These are phyloP conservation scores for Seira ritae DNA, from an alignment of 2,888 invertebrate genomes.

Conservation along the genomic window DNA sequence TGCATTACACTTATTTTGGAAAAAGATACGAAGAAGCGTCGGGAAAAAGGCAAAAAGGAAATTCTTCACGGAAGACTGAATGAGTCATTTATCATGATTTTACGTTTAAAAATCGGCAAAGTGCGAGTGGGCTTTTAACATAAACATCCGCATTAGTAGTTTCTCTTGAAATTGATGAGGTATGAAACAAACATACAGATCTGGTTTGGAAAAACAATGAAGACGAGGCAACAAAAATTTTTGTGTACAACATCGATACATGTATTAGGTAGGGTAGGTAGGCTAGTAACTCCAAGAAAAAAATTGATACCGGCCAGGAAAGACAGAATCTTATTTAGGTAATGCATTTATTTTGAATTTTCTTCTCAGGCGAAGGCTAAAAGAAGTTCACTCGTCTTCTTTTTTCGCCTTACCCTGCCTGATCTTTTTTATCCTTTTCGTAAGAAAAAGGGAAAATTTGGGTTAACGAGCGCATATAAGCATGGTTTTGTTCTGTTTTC, in stretches of 20 bases:
- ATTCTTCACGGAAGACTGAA: slow-evolving; percentile 48
- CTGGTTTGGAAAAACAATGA: slow-evolving; percentile 13
- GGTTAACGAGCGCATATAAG: slow-evolving; percentile 56
- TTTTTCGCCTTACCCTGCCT: slow-evolving; percentile 34
- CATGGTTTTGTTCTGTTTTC: slow-evolving; percentile 49
- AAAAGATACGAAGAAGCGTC: too few relatives aligned
- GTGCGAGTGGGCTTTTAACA: slow-evolving; percentile 39
- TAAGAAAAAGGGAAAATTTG: slow-evolving; percentile 46
- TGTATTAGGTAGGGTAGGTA: too few relatives aligned
- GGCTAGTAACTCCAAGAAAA: background rate
- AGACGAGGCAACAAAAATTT: slow-evolving; percentile 30
- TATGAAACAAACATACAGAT: slow-evolving; percentile 26
- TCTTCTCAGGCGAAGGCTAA: slow-evolving; percentile 1
- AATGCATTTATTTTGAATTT: slow-evolving; percentile 32
- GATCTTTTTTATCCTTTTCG: slow-evolving; percentile 49
- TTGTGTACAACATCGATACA: background rate
- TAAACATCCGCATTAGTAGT: slow-evolving; percentile 53
- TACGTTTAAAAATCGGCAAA: slow-evolving; percentile 36
- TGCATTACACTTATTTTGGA: too few relatives aligned
- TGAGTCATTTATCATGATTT: slow-evolving; percentile 53
- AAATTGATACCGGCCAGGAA: slow-evolving; percentile 23
- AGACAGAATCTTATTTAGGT: slow-evolving; percentile 33
- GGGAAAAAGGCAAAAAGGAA: slow-evolving; percentile 20
- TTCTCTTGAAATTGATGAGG: slow-evolving; percentile 47
- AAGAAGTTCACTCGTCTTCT: slow-evolving; percentile 23